Base-by-base conservation (phyloP, 2,113 vertebrate genomes). In the Talpa occidentalis region DNA sequence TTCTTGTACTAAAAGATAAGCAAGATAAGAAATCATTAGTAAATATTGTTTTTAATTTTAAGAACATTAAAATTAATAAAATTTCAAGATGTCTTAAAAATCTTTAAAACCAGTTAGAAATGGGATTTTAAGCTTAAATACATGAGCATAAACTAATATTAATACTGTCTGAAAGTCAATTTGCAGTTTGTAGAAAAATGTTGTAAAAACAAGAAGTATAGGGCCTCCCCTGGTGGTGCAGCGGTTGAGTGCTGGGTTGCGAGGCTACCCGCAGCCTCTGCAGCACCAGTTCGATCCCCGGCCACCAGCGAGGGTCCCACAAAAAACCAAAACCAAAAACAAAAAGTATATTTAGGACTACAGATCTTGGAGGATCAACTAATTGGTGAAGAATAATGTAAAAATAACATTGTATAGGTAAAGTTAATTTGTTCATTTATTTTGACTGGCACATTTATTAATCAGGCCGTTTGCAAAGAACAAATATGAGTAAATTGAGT, bases 361-460 rank as follows among this genome's bases (percentile, higher is more conserved):
- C 4, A 30, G 26, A 78, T 88, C 52, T n/a, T 86, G 2, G 26
- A 69, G n/a, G 54, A 79, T 73, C 24, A 69, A 42, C 26, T 47
- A 86, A 82, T 1, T 73, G 66, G 54, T 11, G 10, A 77, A 78
- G 42, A 93, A 44, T 90, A 69, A 94, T 35, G 30, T 69, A 54
- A 91, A 91, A 93, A 32, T 76, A 26, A 35, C 37, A 73, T 19
- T 52, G 21, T 40, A 17, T 74, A 77, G 60, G 69, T 77, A 52
- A 76, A 94, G 62, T 42, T 92, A 64, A 89, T 56, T 92, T 81
- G 47, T 74, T 84, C 76, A 85, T 42, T 60, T 88, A 40, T 54
- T 87, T 89, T 49, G 80, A 37, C 0, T 2, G 44, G 72, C 24
- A 82, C 35, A 52, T 82, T 62, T 47, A 74, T 60, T 52, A 91